Evolutionary conservation across 2,113 vertebrate genomes (phyloP).

Genomic region (Pteropus alecto): DNA sequence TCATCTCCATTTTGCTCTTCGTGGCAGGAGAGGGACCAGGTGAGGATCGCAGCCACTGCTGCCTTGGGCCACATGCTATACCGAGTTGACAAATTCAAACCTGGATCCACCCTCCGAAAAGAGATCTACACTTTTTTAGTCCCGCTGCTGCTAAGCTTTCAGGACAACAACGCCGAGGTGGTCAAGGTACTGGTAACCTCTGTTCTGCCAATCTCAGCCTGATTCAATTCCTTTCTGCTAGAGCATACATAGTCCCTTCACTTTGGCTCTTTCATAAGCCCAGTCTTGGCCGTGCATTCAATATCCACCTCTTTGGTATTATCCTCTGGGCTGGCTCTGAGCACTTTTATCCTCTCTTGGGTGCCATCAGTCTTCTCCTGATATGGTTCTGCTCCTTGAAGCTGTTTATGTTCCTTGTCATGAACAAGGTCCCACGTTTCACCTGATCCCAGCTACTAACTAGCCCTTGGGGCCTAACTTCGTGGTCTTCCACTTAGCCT

Average conservation of each 20-base stretch:
- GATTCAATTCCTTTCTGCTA: neutral
- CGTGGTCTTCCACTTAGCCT: neutral
- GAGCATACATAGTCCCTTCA: too few species aligned
- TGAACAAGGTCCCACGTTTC: neutral
- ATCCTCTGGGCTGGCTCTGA: neutral
- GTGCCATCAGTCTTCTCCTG: neutral
- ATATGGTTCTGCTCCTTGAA: neutral
- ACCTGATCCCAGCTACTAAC: neutral
- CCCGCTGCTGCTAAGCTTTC: constrained; percentile 11
- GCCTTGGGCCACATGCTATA: constrained; percentile 25
- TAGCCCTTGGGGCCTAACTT: neutral
- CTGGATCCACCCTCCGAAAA: neutral
- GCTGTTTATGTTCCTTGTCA: neutral
- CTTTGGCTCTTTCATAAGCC: neutral
- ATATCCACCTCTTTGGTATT: too few species aligned
- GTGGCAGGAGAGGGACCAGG: constrained; percentile 24
- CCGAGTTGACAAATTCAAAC: neutral
- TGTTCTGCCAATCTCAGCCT: neutral
- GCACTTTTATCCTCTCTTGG: neutral
- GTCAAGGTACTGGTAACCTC: neutral
- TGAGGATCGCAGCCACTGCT: neutral
- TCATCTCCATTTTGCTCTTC: neutral
- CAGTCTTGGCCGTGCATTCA: neutral
- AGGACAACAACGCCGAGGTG: neutral
- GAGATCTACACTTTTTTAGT: neutral